Evolutionary conservation across 2,113 vertebrate genomes (phyloP), one percentile per base, ranked within the genome.

Genomic region (Cygnus atratus): DNA sequence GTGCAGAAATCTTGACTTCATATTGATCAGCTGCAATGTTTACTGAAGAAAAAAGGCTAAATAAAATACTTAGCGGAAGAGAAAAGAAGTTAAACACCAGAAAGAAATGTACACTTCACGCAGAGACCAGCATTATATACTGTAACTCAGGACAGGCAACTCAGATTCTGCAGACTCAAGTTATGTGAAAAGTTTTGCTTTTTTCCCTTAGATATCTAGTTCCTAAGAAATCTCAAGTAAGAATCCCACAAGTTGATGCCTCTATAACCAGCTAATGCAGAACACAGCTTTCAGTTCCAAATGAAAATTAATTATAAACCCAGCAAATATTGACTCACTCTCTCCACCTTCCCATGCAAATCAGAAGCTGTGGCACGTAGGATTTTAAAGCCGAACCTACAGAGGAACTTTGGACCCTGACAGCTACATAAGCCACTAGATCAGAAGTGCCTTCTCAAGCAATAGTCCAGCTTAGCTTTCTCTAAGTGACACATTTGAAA

Each of bases 401-500:
- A 44, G 14, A n/a, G 26, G 31, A 87, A 83, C 50, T 85, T 66
- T 43, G 58, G 50, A 93, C 52, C 46, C 44, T 33, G 13, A 88
- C 77, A 39, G 18, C 68, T 57, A 52, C 29, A 0, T 31, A 90
- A 88, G 62, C 35, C 84, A 26, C 10, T 31, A 87, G 35, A 71
- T 52, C 41, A 76, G 8, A 90, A 87, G 31, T 4, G 12, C 1
- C 41, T 78, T 28, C 94, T 89, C 25, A 72, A 83, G 17, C 52
- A 66, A 48, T 22, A 48, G 46, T 48, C 46, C 46, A 22, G 10
- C 46, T 48, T 48, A 21, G 10, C 46, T 48, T 20, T 48, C n/a
- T 91, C 48, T 57, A 91, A 96, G 94, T 59, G 58, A 19, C 54
- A n/a, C 77, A 85, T 75, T 85, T 88, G 11, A 82, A 84, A 87